Percentiles rank a stretch among this genome's conserved stretches.
Conservation (phyloP, 2,797 vertebrate genomes). For the Enteromius viviparus region DNA sequence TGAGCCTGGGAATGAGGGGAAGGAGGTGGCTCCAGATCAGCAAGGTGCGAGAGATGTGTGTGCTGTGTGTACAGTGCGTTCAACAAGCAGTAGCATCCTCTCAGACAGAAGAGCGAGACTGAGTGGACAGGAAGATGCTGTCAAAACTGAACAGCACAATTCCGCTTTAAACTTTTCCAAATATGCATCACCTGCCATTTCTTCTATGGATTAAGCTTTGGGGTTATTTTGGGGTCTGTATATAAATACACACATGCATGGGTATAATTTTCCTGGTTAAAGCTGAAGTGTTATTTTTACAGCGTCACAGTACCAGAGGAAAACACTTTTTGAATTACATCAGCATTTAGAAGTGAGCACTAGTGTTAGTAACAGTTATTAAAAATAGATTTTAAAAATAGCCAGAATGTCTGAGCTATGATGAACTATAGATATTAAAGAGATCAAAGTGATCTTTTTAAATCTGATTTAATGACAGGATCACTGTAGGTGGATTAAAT, state of each 20-base stretch:
- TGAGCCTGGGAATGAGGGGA: conserved; percentile 39
- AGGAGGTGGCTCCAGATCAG: conserved; percentile 58
- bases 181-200: background rate
- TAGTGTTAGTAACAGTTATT: background rate
- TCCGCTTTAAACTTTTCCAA: background rate
- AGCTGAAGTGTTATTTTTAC: no score
- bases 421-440: background rate
- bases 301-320: background rate
- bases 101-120: conserved; percentile 69
- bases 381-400: background rate
- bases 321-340: background rate
- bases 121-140: conserved; percentile 71
- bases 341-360: background rate
- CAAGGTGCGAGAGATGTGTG: conserved; percentile 45
- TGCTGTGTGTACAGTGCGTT: conserved; percentile 18
- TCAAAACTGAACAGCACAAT: background rate
- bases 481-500: background rate
- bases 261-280: background rate
- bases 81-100: conserved; percentile 62
- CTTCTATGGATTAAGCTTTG: background rate
- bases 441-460: background rate
- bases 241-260: background rate
- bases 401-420: background rate
- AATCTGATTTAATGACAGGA: no score
- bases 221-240: background rate